Percentiles rank a stretch among this genome's conserved stretches.
These are phyloP conservation scores for Vireo altiloquus DNA, from an alignment of 2,113 vertebrate genomes.

Conservation along the genomic window DNA sequence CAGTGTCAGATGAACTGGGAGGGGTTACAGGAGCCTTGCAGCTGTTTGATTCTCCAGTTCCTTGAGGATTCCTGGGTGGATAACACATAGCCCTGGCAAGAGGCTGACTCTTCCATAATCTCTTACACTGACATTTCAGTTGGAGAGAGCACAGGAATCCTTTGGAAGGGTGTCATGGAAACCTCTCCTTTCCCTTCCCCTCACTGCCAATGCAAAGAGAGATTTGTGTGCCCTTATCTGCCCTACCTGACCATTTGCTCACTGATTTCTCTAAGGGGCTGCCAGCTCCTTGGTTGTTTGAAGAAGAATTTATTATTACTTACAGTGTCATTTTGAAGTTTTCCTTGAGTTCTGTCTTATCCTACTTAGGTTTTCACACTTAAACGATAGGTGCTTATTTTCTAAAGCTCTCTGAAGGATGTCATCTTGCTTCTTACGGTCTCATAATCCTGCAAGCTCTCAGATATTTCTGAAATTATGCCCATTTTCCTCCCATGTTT, in stretches of 20 bases:
- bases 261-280: not conserved
- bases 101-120: not conserved
- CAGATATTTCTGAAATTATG: not conserved
- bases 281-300: not conserved
- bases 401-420: not conserved
- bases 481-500: not conserved
- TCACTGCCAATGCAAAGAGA: not conserved
- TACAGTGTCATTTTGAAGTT: not conserved
- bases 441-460: not conserved
- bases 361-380: not conserved
- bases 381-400: not conserved
- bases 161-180: not conserved
- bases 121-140: not conserved
- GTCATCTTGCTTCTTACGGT: not conserved
- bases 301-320: not conserved
- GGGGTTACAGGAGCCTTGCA: not conserved
- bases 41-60: accelerated
- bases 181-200: not conserved
- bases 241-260: not conserved
- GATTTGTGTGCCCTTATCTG: not conserved
- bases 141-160: not conserved
- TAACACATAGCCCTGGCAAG: not conserved
- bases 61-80: not conserved
- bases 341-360: not conserved
- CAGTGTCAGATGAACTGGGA: not conserved